Base-by-base conservation (phyloP, 2,888 invertebrate species). In the Luperina nickerlii region DNA sequence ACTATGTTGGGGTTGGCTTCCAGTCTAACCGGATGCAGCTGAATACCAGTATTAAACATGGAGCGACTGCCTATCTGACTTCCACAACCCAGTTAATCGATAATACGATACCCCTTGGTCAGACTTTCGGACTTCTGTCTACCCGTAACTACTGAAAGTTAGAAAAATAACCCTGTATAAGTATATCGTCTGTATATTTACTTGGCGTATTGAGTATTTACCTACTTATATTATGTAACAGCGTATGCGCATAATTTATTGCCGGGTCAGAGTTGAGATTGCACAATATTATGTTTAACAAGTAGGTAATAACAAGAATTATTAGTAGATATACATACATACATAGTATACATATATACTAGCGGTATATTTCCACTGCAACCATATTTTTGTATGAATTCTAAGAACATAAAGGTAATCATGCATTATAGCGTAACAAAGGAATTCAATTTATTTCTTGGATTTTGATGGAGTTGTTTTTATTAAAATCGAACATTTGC, bases 201-300 rank as follows among this genome's bases (percentile, higher is more conserved):
- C 24, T n/a, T 18, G 3, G 38, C 18, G 54, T 38, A 38, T 32
- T 54, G n/a, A 27, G 7, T 63, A 67, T 32, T 32, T 57, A 38
- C 20, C 51, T 54, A 65, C 38, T 13, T 48, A 38, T 15, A 65
- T 38, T 62, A 45, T n/a, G 24, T 62, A 38, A 72, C n/a, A 63
- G 48, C 45, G 54, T 32, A 68, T 48, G 62, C 54, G 57, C 51
- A 76, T 84, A 38, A 76, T 71, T 76, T 51, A 83, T 68, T 79
- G 65, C 18, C 32, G 73, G 84, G 74, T 80, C 81, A 81, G 63
- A 84, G 76, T 84, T 76, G 76, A 84, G 38, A 68, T 51, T 60
- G 80, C 27, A 76, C 74, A 80, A 67, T 63, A 67, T 80, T 63
- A 67, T 80, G 76, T 71, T 54, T 69, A 69, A 74, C 71, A 75